Conservation (phyloP, 1,140 invertebrate species). For the Drosophila tristis region DNA sequence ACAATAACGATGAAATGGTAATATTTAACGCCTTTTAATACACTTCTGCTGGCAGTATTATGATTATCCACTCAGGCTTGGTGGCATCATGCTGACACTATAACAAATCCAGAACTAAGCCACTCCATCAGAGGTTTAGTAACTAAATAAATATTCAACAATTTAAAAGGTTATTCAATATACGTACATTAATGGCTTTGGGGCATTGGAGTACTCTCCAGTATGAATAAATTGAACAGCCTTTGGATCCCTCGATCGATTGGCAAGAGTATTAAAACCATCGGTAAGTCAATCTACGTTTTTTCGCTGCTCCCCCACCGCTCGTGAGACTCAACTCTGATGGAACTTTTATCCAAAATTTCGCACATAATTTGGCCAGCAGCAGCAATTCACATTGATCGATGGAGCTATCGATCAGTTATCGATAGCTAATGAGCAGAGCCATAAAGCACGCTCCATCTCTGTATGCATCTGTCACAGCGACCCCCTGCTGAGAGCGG, state of each 20-base stretch:
- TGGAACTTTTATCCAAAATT: constrained; percentile 4
- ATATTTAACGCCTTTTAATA: constrained; percentile 62
- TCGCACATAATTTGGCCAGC: constrained; percentile 25
- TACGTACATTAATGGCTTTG: no score
- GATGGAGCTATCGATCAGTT: constrained; percentile 17
- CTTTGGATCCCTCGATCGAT: no score
- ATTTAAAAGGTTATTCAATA: not conserved
- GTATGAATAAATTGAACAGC: no score
- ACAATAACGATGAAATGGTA: constrained; percentile 49
- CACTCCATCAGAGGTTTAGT: no score
- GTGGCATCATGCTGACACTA: no score
- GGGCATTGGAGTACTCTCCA: no score
- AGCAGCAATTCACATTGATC: constrained; percentile 14
- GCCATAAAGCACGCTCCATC: constrained; percentile 18
- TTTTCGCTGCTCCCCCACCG: constrained; percentile 25
- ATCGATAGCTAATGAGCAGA: constrained; percentile 21
- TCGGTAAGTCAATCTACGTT: no score
- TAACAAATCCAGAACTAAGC: no score
- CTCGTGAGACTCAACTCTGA: not conserved
- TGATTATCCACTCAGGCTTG: no score
- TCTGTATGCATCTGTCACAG: constrained; percentile 30
- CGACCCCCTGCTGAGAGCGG: constrained; percentile 18
- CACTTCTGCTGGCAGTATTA: no score
- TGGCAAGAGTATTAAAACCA: no score
- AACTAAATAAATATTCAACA: no score